Base-by-base conservation (phyloP, 2,113 vertebrate genomes). In the Nannobrachium achirus region DNA sequence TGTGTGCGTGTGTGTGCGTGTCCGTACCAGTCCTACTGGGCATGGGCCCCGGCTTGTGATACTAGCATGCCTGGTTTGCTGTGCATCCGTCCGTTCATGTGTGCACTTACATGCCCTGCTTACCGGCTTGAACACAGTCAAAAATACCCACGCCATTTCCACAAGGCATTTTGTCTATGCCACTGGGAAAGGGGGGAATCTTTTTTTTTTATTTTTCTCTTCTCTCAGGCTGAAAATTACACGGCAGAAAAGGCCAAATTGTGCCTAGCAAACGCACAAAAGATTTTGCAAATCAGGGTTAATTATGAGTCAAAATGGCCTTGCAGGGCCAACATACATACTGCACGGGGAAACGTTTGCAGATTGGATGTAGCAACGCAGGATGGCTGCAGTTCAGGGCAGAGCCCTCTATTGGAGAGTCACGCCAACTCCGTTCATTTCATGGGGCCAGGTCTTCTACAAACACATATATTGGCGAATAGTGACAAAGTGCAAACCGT, bases 61-160 rank as follows among this genome's bases (percentile, higher is more conserved):
- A 48, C 15, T 74, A 68, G 48, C 73, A 82, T 72, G 84, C 86
- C 75, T 80, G 83, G 86, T 83, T 88, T 81, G 75, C 64, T 83
- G 74, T 71, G 80, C 78, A 81, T 52, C 69, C 18, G n/a, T 20
- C 63, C 80, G 1, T 71, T 82, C 84, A 85, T 84, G 80, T 87
- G 84, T 78, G 70, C 14, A 70, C 40, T 75, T 63, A 79, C 57
- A 71, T 70, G 74, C 66, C 80, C 77, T 52, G 69, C 76, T 71
- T 81, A 65, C 71, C 50, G 66, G 58, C n/a, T 68, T 65, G 3
- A 53, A 68, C 78, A 78, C 44, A 73, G 55, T 78, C 80, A 81
- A 82, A n/a, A 80, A 74, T 74, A 66, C 75, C 66, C n/a, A 9
- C 73, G 42, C 11, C 56, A 57, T 79, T 85, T 84, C 72, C 44